Base-by-base conservation (phyloP, 1,140 invertebrate genomes). In the Liolophura sinensis region DNA sequence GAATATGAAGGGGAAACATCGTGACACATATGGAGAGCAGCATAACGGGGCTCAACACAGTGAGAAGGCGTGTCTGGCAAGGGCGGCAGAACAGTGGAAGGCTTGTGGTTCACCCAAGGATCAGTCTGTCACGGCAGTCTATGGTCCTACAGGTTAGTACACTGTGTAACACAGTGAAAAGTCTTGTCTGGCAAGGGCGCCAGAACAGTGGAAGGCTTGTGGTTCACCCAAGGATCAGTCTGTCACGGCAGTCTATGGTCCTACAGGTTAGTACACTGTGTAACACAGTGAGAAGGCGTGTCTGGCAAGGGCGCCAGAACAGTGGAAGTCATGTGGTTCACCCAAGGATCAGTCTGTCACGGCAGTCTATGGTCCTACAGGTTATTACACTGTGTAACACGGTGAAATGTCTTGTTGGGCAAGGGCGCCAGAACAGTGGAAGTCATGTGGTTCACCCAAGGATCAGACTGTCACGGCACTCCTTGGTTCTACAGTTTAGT, bases 141-240 rank as follows among this genome's bases (percentile, higher is more conserved):
- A 65, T 50, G n/a, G 62, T 20, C 71, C 71, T 24, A 73, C 71
- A 67, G 71, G 71, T 73, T 40, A 18, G 60, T 25, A 20, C 12
- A 25, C 22, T 62, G 47, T 18, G 7, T 63, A 6, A 22, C 20
- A 65, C 47, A 58, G 65, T 6, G 59, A 1, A 1, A 20, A 24
- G 12, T 25, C 20, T 16, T 55, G 48, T 50, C 12, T 46, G 51
- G 16, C 25, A n/a, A 11, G 15, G 11, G 22, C 24, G 15, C 9
- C 31, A 40, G 31, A 40, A 40, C 31, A 40, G 31, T 40, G 31
- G 31, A 40, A 40, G 31, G 31, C 31, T 3, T 40, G 31, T 40
- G 31, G 31, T 3, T 9, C 31, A 40, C 31, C 3, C 31, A 40
- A 40, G 31, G 31, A 40, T 40, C 31, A 40, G 31, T 40, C 31